Evolutionary conservation across 2,888 invertebrate genomes (phyloP).

Genomic region (Trissolcus brochymenae): DNA sequence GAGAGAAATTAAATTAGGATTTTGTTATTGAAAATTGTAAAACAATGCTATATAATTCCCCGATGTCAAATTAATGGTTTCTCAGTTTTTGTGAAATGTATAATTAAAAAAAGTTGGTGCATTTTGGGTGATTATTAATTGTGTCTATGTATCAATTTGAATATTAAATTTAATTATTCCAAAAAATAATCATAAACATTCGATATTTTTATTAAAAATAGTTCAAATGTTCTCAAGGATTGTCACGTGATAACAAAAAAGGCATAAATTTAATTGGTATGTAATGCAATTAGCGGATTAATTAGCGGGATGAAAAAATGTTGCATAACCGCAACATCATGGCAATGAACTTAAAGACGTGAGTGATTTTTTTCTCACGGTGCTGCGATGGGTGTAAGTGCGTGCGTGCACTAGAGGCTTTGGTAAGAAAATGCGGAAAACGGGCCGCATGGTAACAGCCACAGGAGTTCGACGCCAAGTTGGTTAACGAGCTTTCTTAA

Average conservation of each 20-base stretch:
- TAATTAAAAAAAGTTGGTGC: too few species aligned
- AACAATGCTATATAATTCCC: too few species aligned
- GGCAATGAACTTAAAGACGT: conserved; percentile 57
- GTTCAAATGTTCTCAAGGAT: too few species aligned
- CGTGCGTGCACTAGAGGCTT: conserved; percentile 33
- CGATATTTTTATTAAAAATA: too few species aligned
- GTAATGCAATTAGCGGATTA: conserved; percentile 50
- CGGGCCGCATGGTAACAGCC: conserved; percentile 21
- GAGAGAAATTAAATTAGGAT: too few species aligned
- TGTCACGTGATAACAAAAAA: conserved; percentile 27
- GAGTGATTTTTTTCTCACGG: conserved; percentile 57
- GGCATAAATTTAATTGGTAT: conserved; percentile 51
- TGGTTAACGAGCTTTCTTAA: conserved; percentile 55
- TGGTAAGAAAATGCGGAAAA: conserved; percentile 54
- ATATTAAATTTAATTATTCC: too few species aligned
- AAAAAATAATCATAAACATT: too few species aligned
- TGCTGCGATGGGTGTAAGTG: conserved; percentile 45
- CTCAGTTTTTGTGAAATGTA: too few species aligned
- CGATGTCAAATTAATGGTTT: too few species aligned
- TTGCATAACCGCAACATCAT: conserved; percentile 54
- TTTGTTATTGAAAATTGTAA: too few species aligned
- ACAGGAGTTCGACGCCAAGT: conserved; percentile 45
- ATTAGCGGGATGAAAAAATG: conserved; percentile 52
- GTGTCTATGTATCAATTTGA: too few species aligned
- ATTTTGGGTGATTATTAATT: too few species aligned